These are phyloP conservation scores for Terebella lapidaria DNA, from an alignment of 2,888 invertebrate genomes.

Conservation along the genomic window DNA sequence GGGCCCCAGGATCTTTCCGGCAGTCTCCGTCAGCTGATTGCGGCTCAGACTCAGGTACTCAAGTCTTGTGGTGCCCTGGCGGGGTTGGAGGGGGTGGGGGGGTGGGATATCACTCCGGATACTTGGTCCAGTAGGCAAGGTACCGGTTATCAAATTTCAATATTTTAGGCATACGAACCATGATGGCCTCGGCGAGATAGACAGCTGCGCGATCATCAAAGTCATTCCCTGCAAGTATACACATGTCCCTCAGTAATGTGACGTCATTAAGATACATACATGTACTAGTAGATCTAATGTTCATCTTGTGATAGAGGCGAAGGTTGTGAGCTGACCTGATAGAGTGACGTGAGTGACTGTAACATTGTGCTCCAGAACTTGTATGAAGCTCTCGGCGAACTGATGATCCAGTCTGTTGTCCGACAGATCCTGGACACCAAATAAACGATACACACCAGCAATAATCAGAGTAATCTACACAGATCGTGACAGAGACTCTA, in stretches of 20 bases:
- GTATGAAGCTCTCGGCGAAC: slow-evolving; percentile 35
- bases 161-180: too few species aligned
- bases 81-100: too few species aligned
- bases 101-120: too few species aligned
- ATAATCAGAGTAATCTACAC: not conserved
- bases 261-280: too few species aligned
- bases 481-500: not conserved
- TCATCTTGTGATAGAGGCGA: not conserved
- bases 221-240: slow-evolving; percentile 41
- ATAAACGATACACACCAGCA: not conserved
- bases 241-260: too few species aligned
- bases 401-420: slow-evolving; percentile 40
- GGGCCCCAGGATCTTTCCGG: slow-evolving; percentile 45
- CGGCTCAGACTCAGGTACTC: slow-evolving; percentile 49
- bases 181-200: slow-evolving; percentile 39
- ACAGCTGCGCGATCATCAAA: slow-evolving; percentile 43
- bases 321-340: slow-evolving; percentile 30
- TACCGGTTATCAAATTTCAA: too few species aligned
- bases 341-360: slow-evolving; percentile 43
- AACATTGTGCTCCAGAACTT: slow-evolving; percentile 35
- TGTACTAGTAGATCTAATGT: not conserved
- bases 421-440: slow-evolving; percentile 36
- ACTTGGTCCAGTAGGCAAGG: too few species aligned
- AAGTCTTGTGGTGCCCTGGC: slow-evolving; percentile 6
- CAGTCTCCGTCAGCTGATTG: slow-evolving; percentile 46